Evolutionary conservation across 2,797 vertebrate genomes (phyloP).

Genomic region (Danio jaintianensis): DNA sequence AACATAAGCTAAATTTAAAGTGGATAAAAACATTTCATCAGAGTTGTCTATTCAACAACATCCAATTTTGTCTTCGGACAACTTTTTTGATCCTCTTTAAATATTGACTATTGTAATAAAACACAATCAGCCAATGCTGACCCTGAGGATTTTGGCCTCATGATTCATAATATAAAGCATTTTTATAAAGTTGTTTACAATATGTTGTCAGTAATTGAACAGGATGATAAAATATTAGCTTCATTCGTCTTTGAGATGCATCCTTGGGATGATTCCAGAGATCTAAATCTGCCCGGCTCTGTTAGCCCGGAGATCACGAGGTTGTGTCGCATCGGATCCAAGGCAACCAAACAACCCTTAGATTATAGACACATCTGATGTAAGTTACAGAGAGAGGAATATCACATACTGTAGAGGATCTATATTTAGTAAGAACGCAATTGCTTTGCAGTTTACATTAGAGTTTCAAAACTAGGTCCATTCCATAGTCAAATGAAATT

Average conservation of each 20-base stretch:
- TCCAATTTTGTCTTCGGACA: too few relatives aligned
- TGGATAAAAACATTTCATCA: too few relatives aligned
- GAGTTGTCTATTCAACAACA: too few relatives aligned
- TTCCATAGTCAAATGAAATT: background rate
- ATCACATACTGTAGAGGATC: constrained; percentile 5
- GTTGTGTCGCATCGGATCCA: constrained; percentile 60
- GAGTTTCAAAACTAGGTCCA: background rate
- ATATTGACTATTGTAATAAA: too few relatives aligned
- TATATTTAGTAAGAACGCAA: constrained; percentile 9
- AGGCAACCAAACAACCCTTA: constrained; percentile 64
- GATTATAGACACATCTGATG: constrained; percentile 7
- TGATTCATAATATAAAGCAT: background rate
- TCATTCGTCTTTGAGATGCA: constrained; percentile 33
- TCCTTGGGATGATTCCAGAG: constrained; percentile 70
- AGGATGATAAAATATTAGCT: background rate
- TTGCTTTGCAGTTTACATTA: background rate
- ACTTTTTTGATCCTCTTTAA: too few relatives aligned
- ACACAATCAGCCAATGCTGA: too few relatives aligned
- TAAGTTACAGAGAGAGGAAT: constrained; percentile 40
- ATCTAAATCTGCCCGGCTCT: constrained; percentile 46
- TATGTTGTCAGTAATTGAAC: constrained; percentile 5
- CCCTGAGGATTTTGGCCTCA: too few relatives aligned
- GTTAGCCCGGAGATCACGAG: constrained; percentile 60
- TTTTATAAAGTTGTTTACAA: constrained; percentile 4
- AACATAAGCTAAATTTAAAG: background rate